Percentiles rank a stretch among this genome's conserved stretches.
Conservation (phyloP, 2,797 vertebrate genomes). For the Tadarida brasiliensis region DNA sequence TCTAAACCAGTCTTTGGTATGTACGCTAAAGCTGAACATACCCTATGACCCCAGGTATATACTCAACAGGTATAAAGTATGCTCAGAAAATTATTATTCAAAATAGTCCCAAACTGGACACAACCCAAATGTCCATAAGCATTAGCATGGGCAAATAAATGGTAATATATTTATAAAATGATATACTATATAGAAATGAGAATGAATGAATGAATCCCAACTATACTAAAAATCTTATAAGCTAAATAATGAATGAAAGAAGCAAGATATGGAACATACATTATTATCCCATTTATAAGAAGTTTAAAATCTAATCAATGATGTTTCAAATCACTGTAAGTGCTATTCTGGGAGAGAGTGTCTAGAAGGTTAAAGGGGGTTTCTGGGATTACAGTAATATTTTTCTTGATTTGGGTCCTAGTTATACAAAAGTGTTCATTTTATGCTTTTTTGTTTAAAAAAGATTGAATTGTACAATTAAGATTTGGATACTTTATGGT, state of each 20-base stretch:
- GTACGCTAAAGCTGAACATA: background rate
- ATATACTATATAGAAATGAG: background rate
- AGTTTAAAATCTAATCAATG: background rate
- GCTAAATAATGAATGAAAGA: background rate
- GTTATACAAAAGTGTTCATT: background rate
- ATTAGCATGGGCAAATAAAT: background rate
- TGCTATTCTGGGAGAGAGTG: background rate
- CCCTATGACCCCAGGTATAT: background rate
- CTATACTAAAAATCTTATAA: background rate
- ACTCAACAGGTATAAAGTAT: background rate
- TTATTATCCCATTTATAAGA: background rate
- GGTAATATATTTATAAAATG: background rate
- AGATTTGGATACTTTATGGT: background rate
- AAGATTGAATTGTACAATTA: background rate
- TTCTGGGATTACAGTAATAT: background rate
- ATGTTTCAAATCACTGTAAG: background rate
- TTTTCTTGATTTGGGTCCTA: background rate
- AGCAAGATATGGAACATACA: background rate
- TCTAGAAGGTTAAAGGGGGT: background rate
- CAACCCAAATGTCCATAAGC: background rate
- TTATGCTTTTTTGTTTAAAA: background rate
- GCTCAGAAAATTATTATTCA: background rate
- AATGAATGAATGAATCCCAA: conserved; percentile 6
- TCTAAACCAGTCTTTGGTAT: background rate
- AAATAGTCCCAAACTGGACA: background rate